Percentiles rank a stretch among this genome's conserved stretches.
Evolutionary conservation across 2,113 vertebrate genomes (phyloP).

Genomic region (Lota lota): DNA sequence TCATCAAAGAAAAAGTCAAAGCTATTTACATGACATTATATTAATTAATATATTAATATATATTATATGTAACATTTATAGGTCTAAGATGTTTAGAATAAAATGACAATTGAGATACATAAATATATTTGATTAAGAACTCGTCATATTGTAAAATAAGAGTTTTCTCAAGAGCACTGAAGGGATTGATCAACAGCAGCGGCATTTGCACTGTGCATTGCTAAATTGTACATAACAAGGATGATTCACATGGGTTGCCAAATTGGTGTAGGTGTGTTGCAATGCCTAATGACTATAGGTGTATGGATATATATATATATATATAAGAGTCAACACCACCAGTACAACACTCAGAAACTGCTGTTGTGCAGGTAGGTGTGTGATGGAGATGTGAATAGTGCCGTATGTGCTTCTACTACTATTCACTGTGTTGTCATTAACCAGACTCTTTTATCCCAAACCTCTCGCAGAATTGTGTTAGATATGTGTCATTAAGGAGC

Average conservation of each 20-base stretch:
- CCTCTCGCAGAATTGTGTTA: too few species aligned
- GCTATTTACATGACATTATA: too few species aligned
- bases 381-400: background rate
- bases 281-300: conserved; percentile 26
- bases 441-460: too few species aligned
- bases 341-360: background rate
- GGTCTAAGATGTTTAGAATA: too few species aligned
- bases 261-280: conserved; percentile 15
- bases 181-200: background rate
- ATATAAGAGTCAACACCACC: background rate
- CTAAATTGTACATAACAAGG: background rate
- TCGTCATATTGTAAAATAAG: background rate
- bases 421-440: too few species aligned
- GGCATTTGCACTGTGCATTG: background rate
- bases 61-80: too few species aligned
- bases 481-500: background rate
- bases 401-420: too few species aligned
- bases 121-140: background rate
- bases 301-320: background rate
- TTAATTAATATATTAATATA: too few species aligned
- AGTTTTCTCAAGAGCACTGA: background rate
- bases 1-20: too few species aligned
- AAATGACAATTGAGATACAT: background rate
- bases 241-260: conserved; percentile 4
- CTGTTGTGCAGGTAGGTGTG: background rate